Percentiles rank a stretch among this genome's conserved stretches.
Conservation (phyloP, 2,113 vertebrate species). For the Hydropotes inermis region DNA sequence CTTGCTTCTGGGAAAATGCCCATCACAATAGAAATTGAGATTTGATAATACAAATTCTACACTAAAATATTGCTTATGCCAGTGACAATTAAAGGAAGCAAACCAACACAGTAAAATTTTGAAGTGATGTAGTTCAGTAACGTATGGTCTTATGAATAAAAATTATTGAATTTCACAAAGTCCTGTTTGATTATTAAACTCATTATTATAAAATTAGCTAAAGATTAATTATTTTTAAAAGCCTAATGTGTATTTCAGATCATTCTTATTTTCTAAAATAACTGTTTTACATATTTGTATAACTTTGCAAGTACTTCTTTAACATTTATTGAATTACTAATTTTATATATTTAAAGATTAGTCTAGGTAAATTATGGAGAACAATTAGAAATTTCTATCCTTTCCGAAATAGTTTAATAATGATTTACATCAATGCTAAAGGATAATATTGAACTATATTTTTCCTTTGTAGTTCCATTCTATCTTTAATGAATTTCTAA, state of each 20-base stretch:
- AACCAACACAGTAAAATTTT: not conserved
- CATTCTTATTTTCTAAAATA: constrained; percentile 1
- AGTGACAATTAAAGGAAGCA: not conserved
- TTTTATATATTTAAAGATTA: constrained; percentile 9
- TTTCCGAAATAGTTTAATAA: not conserved
- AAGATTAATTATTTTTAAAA: not conserved
- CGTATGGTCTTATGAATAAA: not conserved
- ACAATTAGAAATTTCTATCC: not conserved
- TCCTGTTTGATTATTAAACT: not conserved
- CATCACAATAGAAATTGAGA: not conserved
- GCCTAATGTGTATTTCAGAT: not conserved
- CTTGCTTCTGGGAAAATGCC: not conserved
- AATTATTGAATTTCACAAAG: not conserved
- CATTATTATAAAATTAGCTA: constrained; percentile 6
- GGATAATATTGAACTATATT: not conserved
- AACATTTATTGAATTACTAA: not conserved
- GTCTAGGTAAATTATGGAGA: not conserved
- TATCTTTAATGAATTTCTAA: not conserved
- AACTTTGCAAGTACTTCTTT: not conserved
- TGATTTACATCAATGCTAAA: not conserved
- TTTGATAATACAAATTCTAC: not conserved
- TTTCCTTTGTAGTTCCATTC: not conserved
- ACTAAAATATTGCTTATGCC: not conserved
- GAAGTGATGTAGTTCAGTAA: not conserved
- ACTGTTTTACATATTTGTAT: not conserved